These are phyloP conservation scores for Streptopelia turtur DNA, from an alignment of 2,797 vertebrate genomes.

Conservation along the genomic window DNA sequence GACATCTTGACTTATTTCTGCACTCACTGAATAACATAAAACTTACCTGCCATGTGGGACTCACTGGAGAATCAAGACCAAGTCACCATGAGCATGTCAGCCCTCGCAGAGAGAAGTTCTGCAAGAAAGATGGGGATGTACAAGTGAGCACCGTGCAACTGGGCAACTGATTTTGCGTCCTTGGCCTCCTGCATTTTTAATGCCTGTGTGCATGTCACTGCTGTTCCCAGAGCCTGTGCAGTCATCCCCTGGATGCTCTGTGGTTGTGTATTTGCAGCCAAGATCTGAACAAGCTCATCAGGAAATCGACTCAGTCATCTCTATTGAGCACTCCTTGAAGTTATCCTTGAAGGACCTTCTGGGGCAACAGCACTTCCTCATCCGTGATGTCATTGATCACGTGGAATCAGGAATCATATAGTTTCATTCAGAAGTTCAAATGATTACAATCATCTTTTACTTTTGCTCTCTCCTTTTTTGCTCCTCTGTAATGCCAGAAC, in stretches of 20 bases:
- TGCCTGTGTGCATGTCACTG: neutral
- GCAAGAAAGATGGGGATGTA: neutral
- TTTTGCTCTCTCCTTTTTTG: neutral
- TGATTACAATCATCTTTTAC: neutral
- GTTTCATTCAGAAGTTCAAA: neutral
- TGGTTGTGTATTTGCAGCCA: neutral
- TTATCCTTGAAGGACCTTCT: conserved; percentile 9
- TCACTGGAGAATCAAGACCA: neutral
- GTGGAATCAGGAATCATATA: neutral
- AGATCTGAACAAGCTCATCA: neutral
- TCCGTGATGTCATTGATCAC: neutral
- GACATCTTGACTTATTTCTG: neutral
- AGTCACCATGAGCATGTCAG: neutral
- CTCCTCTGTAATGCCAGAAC: neutral
- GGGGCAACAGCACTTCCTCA: neutral
- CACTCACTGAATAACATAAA: neutral
- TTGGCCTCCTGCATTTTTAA: neutral
- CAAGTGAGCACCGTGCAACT: neutral
- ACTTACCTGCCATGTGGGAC: fast-evolving
- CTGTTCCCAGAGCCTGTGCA: neutral
- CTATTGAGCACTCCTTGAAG: neutral
- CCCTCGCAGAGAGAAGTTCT: neutral
- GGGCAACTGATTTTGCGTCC: neutral
- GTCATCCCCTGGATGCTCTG: neutral
- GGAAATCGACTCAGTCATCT: neutral